phyloP scores from a whole-genome alignment of 2,113 vertebrate genomes.

The Pterocles orientalis region DNA sequence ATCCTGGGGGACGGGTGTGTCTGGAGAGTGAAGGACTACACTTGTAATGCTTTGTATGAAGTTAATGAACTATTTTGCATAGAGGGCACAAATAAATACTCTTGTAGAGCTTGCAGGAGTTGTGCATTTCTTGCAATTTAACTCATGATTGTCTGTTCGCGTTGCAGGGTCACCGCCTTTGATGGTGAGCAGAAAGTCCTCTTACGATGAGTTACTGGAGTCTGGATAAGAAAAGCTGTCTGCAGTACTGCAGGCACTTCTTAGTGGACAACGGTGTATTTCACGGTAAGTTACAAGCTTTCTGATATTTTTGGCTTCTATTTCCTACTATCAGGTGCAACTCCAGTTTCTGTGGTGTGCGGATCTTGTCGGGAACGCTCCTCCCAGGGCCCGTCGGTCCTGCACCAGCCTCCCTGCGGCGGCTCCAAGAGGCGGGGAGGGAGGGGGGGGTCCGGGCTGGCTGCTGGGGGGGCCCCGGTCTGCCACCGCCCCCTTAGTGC shows the following conservation, averaged over 20 bases:
- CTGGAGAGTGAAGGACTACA: accelerated
- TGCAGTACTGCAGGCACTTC: conserved; percentile 92
- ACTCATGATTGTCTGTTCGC: neutral
- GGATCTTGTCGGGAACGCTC: no score
- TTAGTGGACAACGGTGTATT: conserved; percentile 90
- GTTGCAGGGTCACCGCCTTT: conserved; percentile 54
- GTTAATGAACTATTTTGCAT: accelerated
- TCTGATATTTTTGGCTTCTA: accelerated
- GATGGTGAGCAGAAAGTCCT: conserved; percentile 60
- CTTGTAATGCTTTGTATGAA: neutral
- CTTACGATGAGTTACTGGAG: conserved; percentile 85
- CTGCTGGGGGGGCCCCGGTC: neutral
- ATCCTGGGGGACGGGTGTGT: neutral
- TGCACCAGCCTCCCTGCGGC: no score
- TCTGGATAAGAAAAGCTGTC: conserved; percentile 77
- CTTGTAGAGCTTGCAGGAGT: neutral
- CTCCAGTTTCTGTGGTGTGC: no score
- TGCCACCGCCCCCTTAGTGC: no score
- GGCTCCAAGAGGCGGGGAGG: neutral
- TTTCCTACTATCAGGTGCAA: neutral
- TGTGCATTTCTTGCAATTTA: neutral
- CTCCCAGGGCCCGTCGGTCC: no score
- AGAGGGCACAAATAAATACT: neutral
- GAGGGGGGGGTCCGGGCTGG: neutral
- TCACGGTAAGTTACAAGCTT: conserved; percentile 82